These are phyloP conservation scores for Drosophila oshimai DNA, from an alignment of 1,140 invertebrate species.

Conservation along the genomic window DNA sequence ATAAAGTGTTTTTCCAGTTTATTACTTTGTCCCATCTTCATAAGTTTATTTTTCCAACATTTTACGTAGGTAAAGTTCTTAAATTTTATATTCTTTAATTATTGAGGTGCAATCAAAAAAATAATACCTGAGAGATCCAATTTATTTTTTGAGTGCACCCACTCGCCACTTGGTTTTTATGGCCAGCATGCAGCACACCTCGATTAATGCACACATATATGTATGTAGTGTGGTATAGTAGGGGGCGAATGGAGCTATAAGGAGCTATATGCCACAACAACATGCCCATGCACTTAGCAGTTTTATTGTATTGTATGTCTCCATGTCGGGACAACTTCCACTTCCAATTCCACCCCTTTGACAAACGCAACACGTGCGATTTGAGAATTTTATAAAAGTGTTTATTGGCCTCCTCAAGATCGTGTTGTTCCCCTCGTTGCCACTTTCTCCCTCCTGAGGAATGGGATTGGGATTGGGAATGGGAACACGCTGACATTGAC, in stretches of 20 bases:
- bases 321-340: constrained; percentile 7
- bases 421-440: constrained; percentile 17
- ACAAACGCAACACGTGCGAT: constrained; percentile 76
- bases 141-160: constrained; percentile 22
- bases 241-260: constrained; percentile 2
- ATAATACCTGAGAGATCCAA: too few relatives aligned
- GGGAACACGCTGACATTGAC: constrained; percentile 49
- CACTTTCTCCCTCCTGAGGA: constrained; percentile 17
- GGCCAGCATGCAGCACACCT: constrained; percentile 49
- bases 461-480: too few relatives aligned
- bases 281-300: constrained; percentile 70
- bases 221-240: too few relatives aligned
- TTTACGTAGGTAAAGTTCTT: too few relatives aligned
- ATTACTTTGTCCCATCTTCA: too few relatives aligned
- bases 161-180: constrained; percentile 50
- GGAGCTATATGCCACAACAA: constrained; percentile 56
- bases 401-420: constrained; percentile 62
- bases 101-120: too few relatives aligned
- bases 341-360: constrained; percentile 40
- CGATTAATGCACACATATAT: constrained; percentile 29
- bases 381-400: constrained; percentile 76
- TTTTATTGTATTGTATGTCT: constrained; percentile 62
- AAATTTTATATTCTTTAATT: too few relatives aligned
- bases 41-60: too few relatives aligned
- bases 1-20: too few relatives aligned